Conservation (phyloP, 1,140 invertebrate species). For the Nephila pilipes region DNA sequence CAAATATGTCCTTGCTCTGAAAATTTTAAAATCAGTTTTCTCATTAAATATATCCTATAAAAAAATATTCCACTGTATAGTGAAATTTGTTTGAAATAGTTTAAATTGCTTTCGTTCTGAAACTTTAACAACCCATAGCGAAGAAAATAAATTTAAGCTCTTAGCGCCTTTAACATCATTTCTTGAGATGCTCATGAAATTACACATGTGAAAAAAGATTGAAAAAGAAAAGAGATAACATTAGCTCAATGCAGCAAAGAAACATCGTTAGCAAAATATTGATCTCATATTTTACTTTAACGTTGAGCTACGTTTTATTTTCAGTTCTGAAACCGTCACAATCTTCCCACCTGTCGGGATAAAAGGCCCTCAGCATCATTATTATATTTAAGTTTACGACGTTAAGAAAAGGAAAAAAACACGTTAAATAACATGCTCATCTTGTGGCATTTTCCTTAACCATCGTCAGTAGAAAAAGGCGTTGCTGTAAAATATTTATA, state of each 20-base stretch:
- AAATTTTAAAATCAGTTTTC: no score
- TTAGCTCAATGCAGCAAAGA: neutral
- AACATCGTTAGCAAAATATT: neutral
- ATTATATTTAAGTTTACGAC: neutral
- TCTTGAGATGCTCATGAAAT: no score
- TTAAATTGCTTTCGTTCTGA: no score
- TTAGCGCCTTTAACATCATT: no score
- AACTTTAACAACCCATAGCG: no score
- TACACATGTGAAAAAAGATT: no score
- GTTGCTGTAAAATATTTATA: conserved; percentile 3
- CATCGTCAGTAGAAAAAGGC: neutral
- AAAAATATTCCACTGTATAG: no score
- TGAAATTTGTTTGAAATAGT: no score
- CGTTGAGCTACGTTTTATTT: neutral
- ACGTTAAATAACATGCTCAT: neutral
- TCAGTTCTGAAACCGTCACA: neutral
- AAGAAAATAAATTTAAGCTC: no score
- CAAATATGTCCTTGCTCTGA: no score
- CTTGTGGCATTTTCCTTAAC: neutral
- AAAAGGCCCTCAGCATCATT: neutral
- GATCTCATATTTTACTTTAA: neutral
- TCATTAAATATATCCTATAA: no score
- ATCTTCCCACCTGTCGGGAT: neutral
- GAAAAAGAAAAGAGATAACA: no score
- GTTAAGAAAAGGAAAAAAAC: neutral